These are phyloP conservation scores for Aphelinus atriplicis DNA, from an alignment of 1,140 invertebrate genomes.

Conservation along the genomic window DNA sequence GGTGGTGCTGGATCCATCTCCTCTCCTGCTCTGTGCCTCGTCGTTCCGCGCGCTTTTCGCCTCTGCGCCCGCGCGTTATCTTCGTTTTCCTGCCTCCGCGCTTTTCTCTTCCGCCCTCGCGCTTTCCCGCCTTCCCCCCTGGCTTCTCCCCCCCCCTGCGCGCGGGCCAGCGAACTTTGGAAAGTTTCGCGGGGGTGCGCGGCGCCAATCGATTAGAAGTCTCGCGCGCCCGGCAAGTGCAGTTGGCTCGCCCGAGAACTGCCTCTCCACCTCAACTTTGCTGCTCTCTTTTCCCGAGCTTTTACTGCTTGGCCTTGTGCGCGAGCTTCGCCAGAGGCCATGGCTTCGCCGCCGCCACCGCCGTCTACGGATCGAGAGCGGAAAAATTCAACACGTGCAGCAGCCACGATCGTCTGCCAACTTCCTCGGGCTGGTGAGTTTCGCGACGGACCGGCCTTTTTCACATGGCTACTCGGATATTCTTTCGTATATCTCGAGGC, in stretches of 20 bases:
- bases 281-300: slow-evolving; percentile 25
- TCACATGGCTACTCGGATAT: too few species aligned
- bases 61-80: slow-evolving; percentile 35
- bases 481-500: too few species aligned
- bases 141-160: slow-evolving; percentile 26
- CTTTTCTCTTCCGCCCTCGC: slow-evolving; percentile 35
- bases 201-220: slow-evolving; percentile 62
- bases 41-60: slow-evolving; percentile 34
- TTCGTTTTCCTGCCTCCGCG: slow-evolving; percentile 32
- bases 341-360: background rate
- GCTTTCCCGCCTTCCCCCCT: slow-evolving; percentile 18
- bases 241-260: slow-evolving; percentile 43
- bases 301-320: slow-evolving; percentile 8
- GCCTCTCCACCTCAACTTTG: slow-evolving; percentile 24
- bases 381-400: too few species aligned
- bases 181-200: slow-evolving; percentile 50
- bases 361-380: too few species aligned
- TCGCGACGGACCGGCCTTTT: too few species aligned
- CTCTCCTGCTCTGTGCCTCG: slow-evolving; percentile 40
- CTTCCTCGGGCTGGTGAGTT: too few species aligned
- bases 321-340: background rate
- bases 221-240: slow-evolving; percentile 49
- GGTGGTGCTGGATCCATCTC: background rate
- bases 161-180: slow-evolving; percentile 59
- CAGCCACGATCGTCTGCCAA: too few species aligned